phyloP scores from a whole-genome alignment of 2,888 invertebrate genomes.

The Euclidia mi region DNA sequence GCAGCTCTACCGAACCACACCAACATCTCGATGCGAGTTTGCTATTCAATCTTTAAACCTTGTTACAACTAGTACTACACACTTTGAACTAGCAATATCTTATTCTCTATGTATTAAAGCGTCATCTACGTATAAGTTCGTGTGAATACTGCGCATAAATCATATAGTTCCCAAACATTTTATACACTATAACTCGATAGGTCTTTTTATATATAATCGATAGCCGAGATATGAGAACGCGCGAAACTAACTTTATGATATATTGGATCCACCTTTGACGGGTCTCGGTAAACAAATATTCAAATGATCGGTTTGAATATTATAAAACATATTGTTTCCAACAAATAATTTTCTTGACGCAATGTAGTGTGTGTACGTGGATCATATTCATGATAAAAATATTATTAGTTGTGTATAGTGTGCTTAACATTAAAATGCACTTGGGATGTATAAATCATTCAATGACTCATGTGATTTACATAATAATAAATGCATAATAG shows the following conservation, averaged over 20 bases:
- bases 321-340: slow-evolving; percentile 19
- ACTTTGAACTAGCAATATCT: slow-evolving; percentile 1
- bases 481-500: slow-evolving; percentile 18
- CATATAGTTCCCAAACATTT: slow-evolving; percentile 38
- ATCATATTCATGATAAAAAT: neutral
- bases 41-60: slow-evolving; percentile 25
- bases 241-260: slow-evolving; percentile 69
- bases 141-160: slow-evolving; percentile 36
- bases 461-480: slow-evolving; percentile 32
- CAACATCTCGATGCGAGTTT: slow-evolving; percentile 25
- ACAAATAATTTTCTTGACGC: neutral
- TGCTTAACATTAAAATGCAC: slow-evolving; percentile 25
- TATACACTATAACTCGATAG: slow-evolving; percentile 39
- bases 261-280: slow-evolving; percentile 62
- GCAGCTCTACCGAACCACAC: slow-evolving; percentile 49
- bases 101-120: slow-evolving; percentile 5
- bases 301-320: slow-evolving; percentile 30
- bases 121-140: slow-evolving; percentile 15
- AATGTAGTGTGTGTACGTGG: too few species aligned
- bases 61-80: slow-evolving; percentile 9
- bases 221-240: slow-evolving; percentile 61
- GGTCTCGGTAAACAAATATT: slow-evolving; percentile 59
- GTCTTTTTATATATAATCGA: slow-evolving; percentile 58
- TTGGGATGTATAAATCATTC: slow-evolving; percentile 28
- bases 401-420: neutral